phyloP scores from a whole-genome alignment of 2,888 invertebrate species.

The Chironomus tentans region DNA sequence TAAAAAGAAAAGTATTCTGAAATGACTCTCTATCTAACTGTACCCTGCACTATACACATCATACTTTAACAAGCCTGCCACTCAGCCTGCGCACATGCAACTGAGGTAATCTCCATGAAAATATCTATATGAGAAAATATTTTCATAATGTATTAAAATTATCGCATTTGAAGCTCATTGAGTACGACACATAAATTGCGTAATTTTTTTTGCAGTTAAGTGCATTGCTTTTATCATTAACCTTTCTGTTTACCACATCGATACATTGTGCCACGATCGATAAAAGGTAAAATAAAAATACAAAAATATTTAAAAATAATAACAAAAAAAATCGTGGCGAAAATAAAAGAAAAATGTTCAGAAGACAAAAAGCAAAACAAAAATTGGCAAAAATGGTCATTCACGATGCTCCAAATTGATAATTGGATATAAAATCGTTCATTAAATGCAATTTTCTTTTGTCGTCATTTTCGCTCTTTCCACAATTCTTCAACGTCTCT shows the following conservation, averaged over 20 bases:
- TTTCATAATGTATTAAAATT: not conserved
- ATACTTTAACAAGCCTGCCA: not conserved
- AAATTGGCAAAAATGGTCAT: not conserved
- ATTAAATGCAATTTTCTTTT: slow-evolving; percentile 26
- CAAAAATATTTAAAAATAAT: not conserved
- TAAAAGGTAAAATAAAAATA: too few relatives aligned
- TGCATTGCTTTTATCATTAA: too few relatives aligned
- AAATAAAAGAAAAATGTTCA: not conserved
- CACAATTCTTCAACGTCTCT: slow-evolving; percentile 4
- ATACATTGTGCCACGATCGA: too few relatives aligned
- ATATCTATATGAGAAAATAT: not conserved
- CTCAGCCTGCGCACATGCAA: not conserved
- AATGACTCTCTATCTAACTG: not conserved
- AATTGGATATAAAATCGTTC: slow-evolving; percentile 18
- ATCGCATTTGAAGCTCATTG: not conserved
- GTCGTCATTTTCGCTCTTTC: slow-evolving; percentile 23
- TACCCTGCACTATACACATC: not conserved
- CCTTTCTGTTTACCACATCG: too few relatives aligned
- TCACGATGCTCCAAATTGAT: slow-evolving; percentile 24
- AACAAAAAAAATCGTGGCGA: not conserved
- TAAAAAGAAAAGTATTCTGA: not conserved
- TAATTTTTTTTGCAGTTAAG: not conserved
- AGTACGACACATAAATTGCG: slow-evolving; percentile 2
- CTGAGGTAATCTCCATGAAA: not conserved
- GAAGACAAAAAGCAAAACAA: too few relatives aligned